These are phyloP conservation scores for Pipistrellus nathusii DNA, from an alignment of 2,797 vertebrate species.

Conservation along the genomic window DNA sequence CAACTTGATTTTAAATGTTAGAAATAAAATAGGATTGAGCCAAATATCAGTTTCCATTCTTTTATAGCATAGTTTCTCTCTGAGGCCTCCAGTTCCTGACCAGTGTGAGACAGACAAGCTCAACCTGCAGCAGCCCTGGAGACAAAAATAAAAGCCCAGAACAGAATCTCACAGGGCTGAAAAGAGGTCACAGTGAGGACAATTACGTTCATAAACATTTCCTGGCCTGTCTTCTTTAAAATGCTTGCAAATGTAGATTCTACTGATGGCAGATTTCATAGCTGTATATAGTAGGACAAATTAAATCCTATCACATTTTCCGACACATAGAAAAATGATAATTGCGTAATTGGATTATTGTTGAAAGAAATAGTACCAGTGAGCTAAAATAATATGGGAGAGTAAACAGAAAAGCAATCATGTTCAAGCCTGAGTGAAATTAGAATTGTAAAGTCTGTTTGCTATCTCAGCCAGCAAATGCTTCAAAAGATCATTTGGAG, in stretches of 20 bases:
- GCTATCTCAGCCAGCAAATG: background rate
- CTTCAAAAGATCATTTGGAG: conserved; percentile 49
- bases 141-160: background rate
- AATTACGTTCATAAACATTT: background rate
- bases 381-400: conserved; percentile 26
- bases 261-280: conserved; percentile 27
- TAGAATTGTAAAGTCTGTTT: conserved; percentile 53
- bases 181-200: background rate
- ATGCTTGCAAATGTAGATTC: conserved; percentile 4
- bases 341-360: conserved; percentile 47
- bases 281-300: background rate
- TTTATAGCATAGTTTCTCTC: background rate
- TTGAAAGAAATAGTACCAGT: conserved; percentile 51
- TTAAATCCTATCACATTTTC: conserved; percentile 42
- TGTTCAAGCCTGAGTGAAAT: conserved; percentile 47
- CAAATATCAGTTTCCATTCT: background rate
- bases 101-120: background rate
- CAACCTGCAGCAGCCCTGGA: background rate
- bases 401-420: conserved; percentile 62
- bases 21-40: conserved; percentile 26
- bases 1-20: conserved; percentile 23
- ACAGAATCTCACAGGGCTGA: background rate
- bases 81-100: background rate
- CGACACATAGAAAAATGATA: conserved; percentile 32
- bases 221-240: conserved; percentile 14